Base-by-base conservation (phyloP, 2,797 vertebrate species). In the Myotis findleyi region DNA sequence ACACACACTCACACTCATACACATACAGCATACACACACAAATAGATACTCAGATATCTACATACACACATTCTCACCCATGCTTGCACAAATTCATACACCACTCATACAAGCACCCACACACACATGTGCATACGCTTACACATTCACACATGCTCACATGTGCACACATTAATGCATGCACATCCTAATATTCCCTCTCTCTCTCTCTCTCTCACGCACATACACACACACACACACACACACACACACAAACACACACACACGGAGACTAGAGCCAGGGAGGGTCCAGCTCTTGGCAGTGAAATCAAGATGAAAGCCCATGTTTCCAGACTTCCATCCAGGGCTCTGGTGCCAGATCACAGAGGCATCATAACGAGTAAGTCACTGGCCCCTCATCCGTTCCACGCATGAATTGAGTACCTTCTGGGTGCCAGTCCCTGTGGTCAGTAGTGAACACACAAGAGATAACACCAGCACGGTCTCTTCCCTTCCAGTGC, bases 401-500 rank as follows among this genome's bases (percentile, higher is more conserved):
- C 47, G 14, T 1, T 21, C 16, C 30, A 66, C 0, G 7, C 33
- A 2, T 1, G 20, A 14, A 41, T 3, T 1, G 1, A 36, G 36
- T 0, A 0, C 3, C 30, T 25, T 59, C 55, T 2, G 1, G 11
- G 44, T 18, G 5, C 62, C 49, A 14, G 16, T 7, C 13, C 12
- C n/a, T 76, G 38, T 0, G 3, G 20, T 1, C 1, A 18, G 17
- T 49, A 75, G 30, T 13, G 57, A 53, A 25, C 21, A 62, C 7
- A 6, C 17, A 20, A 38, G 13, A 13, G 49, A 64, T 47, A 72
- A 41, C 11, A 25, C 12, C 21, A n/a, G 7, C n/a, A 0, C 7
- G 2, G 20, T 25, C 20, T 25, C 17, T 62, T 5, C 3, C 49
- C n/a, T 94, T 62, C 81, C 80, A 20, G 21, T 0, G 8, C 4